phyloP scores from a whole-genome alignment of 64 coral and sea anemone species.

The Montipora sp. region DNA sequence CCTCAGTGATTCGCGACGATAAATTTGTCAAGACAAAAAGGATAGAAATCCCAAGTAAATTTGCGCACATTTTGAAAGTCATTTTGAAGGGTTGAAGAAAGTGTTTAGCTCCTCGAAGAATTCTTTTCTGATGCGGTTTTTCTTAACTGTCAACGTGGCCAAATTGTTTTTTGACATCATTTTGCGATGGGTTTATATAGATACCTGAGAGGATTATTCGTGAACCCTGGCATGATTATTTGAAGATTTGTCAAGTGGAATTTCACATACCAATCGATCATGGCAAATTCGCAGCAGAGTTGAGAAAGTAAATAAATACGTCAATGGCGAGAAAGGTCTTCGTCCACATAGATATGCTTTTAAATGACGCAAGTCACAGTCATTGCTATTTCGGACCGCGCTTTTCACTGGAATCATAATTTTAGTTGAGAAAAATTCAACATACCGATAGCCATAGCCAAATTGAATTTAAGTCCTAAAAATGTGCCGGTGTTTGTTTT shows the following conservation, averaged over 20 bases:
- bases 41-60: slow-evolving; percentile 46
- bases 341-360: too few relatives aligned
- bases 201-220: neutral
- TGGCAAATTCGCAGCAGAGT: too few relatives aligned
- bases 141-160: neutral
- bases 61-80: slow-evolving; percentile 55
- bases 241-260: too few relatives aligned
- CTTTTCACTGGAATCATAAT: too few relatives aligned
- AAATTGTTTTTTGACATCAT: neutral
- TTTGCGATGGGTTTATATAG: neutral
- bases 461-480: neutral
- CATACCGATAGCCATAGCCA: too few relatives aligned
- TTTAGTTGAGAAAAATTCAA: too few relatives aligned
- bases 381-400: too few relatives aligned
- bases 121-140: neutral
- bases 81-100: neutral
- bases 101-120: neutral
- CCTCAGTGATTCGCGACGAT: slow-evolving; percentile 79
- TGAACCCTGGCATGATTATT: neutral
- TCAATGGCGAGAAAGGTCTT: too few relatives aligned
- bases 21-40: slow-evolving; percentile 17
- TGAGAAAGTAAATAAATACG: too few relatives aligned
- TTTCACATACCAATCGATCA: too few relatives aligned
- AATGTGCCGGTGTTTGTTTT: neutral
- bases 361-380: too few relatives aligned